Evolutionary conservation across 2,888 invertebrate species (phyloP).

Genomic region (Scaptomyza parva): DNA sequence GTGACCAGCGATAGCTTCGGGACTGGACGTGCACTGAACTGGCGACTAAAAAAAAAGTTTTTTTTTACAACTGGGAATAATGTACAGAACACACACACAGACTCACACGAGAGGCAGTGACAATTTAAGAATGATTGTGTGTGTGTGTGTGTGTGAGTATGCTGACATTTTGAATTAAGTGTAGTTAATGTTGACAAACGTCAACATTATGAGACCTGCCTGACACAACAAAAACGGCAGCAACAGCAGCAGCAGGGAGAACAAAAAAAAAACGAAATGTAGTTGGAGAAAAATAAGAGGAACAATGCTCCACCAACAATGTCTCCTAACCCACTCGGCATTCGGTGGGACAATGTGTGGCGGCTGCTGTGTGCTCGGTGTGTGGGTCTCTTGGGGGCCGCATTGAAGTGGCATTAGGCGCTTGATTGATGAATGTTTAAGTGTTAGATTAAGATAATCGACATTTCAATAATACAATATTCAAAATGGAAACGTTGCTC

Average conservation of each 20-base stretch:
- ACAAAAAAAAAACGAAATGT: not conserved
- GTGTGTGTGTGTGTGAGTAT: slow-evolving; percentile 28
- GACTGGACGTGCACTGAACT: slow-evolving; percentile 45
- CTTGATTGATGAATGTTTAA: slow-evolving; percentile 76
- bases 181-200: slow-evolving; percentile 82
- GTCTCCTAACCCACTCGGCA: slow-evolving; percentile 46
- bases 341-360: slow-evolving; percentile 5
- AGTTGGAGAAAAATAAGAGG: slow-evolving; percentile 13
- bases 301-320: slow-evolving; percentile 15
- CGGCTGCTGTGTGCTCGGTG: slow-evolving; percentile 1
- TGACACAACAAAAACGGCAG: slow-evolving; percentile 27
- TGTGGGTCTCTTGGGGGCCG: slow-evolving; percentile 37
- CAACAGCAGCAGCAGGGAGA: not conserved
- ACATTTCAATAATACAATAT: slow-evolving; percentile 74
- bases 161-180: slow-evolving; percentile 81
- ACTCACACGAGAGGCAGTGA: slow-evolving; percentile 2
- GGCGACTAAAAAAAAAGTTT: slow-evolving; percentile 46
- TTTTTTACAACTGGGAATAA: slow-evolving; percentile 54
- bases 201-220: slow-evolving; percentile 62
- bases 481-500: slow-evolving; percentile 30
- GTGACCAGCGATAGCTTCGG: slow-evolving; percentile 54
- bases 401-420: slow-evolving; percentile 67
- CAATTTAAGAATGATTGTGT: slow-evolving; percentile 42
- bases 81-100: slow-evolving; percentile 24
- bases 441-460: slow-evolving; percentile 79